Percentiles rank a stretch among this genome's conserved stretches.
These are phyloP conservation scores for Brachionus calyciflorus DNA, from an alignment of 1,140 invertebrate genomes.

Conservation along the genomic window DNA sequence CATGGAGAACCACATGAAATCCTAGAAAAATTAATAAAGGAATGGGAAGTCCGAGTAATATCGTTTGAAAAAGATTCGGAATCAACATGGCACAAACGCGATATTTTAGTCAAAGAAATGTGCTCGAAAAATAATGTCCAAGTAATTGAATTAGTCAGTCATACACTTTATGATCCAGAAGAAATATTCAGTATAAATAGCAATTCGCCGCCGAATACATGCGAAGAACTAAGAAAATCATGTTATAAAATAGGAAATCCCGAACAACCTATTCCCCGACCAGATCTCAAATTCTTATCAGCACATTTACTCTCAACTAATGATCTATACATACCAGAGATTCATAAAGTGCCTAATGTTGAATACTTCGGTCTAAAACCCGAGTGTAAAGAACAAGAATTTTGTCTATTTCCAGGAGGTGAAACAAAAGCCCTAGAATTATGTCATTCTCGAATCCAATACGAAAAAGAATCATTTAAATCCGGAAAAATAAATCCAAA, in stretches of 20 bases:
- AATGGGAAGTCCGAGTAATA: constrained; percentile 56
- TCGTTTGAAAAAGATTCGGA: constrained; percentile 72
- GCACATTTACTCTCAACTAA: not conserved
- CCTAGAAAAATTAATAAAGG: constrained; percentile 62
- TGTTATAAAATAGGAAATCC: constrained; percentile 65
- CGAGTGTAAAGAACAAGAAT: constrained; percentile 53
- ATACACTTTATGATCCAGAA: constrained; percentile 58
- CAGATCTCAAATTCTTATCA: constrained; percentile 58
- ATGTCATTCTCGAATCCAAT: constrained; percentile 50
- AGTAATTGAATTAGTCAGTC: constrained; percentile 59
- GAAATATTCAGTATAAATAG: constrained; percentile 54
- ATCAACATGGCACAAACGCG: constrained; percentile 68
- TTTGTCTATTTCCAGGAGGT: constrained; percentile 52
- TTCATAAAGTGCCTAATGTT: constrained; percentile 22
- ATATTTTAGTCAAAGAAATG: constrained; percentile 65
- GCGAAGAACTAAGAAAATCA: constrained; percentile 53
- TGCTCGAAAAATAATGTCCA: constrained; percentile 65
- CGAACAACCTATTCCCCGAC: constrained; percentile 62
- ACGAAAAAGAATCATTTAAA: constrained; percentile 53
- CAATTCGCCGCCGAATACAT: constrained; percentile 55
- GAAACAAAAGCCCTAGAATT: constrained; percentile 53
- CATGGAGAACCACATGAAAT: constrained; percentile 64
- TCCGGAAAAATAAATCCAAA: constrained; percentile 68
- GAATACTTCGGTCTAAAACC: constrained; percentile 49
- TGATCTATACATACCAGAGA: not conserved